Base-by-base conservation (phyloP, 2,888 invertebrate species). In the Metalampra italica region DNA sequence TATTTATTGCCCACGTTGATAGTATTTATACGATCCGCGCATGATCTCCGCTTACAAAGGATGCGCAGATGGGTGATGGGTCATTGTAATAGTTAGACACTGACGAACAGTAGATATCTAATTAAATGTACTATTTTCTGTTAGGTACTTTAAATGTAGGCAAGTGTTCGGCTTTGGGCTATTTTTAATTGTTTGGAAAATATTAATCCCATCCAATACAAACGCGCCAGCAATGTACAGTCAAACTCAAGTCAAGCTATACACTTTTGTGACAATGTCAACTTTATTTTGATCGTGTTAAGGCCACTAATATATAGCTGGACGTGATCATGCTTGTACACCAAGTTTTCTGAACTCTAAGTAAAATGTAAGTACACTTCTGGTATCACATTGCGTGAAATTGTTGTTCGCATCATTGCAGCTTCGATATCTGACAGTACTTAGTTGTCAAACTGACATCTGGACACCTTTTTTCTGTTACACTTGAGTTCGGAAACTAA, bases 1-100 rank as follows among this genome's bases (percentile, higher is more conserved):
- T 78, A 65, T 82, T 79, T 81, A 77, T 77, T 76, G 75, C 75
- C 69, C 68, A 22, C 64, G 75, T 78, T 79, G 76, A 80, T 79
- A 75, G 75, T 81, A 75, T 86, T 84, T 82, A 82, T 82, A 73
- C 75, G 80, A 82, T 79, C 69, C 75, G 66, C 62, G 66, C 52
- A 68, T 78, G 81, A 82, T 85, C 81, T 83, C 78, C 57, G 62
- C 56, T 81, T 76, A 75, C 82, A 80, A 78, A 59, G 64, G 55
- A 46, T 49, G 64, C 56, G 71, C 75, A 74, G 75, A 70, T 78
- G 74, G 56, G 57, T 54, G 53, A 55, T 55, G 22, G 22, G 56
- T 54, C 53, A 60, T 47, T 57, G 54, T 59, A 15, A 15, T 39
- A 47, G 38, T 22, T 45, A 45, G 36, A 59, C 54, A 68, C 48